Conservation (phyloP, 2,797 vertebrate species). For the Rachycentron canadum region DNA sequence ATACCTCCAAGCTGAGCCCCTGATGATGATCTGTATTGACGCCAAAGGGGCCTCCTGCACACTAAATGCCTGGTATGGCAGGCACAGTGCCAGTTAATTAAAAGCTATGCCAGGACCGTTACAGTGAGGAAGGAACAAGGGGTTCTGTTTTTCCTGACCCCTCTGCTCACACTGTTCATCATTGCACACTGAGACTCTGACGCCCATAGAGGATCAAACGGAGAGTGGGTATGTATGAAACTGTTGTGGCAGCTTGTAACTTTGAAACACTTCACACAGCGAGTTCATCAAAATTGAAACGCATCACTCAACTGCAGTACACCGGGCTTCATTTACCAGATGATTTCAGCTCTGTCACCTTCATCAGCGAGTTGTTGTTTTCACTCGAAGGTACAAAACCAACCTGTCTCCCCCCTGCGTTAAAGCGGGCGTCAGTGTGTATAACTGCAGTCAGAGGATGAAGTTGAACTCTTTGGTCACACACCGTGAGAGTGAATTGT, state of each 20-base stretch:
- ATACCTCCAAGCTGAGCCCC: conserved; percentile 51
- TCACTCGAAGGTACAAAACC: no score
- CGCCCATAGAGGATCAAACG: conserved; percentile 23
- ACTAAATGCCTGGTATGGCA: conserved; percentile 66
- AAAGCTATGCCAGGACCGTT: conserved; percentile 70
- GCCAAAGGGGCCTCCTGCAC: conserved; percentile 68
- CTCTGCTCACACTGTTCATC: conserved; percentile 45
- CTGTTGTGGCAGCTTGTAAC: neutral
- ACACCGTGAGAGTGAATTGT: no score
- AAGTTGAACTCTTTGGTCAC: no score
- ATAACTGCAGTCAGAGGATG: no score
- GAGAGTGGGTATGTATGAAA: conserved; percentile 3
- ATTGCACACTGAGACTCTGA: conserved; percentile 19
- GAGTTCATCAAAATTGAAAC: neutral
- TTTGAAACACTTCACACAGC: neutral
- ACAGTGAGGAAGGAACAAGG: conserved; percentile 69
- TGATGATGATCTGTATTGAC: conserved; percentile 72
- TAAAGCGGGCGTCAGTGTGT: no score
- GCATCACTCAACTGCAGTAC: neutral
- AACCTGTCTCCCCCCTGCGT: no score
- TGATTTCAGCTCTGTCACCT: neutral
- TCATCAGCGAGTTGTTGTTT: no score
- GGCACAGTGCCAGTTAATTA: conserved; percentile 80
- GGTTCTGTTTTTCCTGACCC: conserved; percentile 72
- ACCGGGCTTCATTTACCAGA: neutral